Evolutionary conservation across 1,140 invertebrate species (phyloP).

Genomic region (Musca vetustissima): DNA sequence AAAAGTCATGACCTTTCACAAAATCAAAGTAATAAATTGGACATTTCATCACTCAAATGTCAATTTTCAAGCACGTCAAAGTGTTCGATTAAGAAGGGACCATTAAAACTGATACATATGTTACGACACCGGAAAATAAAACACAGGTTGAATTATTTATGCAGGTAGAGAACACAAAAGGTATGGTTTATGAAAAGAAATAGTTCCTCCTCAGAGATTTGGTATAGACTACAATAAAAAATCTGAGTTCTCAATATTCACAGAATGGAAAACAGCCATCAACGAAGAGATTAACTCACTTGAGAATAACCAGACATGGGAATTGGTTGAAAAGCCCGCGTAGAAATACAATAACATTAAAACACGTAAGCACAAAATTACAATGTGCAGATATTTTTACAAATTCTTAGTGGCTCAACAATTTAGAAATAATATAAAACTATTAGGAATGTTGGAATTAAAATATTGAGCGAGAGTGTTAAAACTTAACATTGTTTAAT

Average conservation of each 20-base stretch:
- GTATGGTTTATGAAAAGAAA: not conserved
- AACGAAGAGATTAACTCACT: constrained; percentile 8
- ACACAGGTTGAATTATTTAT: not conserved
- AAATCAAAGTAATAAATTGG: not conserved
- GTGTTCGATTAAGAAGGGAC: not conserved
- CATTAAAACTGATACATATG: not conserved
- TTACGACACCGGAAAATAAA: not conserved
- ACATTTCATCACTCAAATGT: not conserved
- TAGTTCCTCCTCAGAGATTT: not conserved
- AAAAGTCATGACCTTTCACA: no score
- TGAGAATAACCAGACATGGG: constrained; percentile 27
- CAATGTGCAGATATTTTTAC: constrained; percentile 42
- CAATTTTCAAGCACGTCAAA: not conserved
- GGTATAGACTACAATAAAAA: not conserved
- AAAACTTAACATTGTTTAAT: no score
- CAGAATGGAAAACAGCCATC: constrained; percentile 4
- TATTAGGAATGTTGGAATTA: constrained; percentile 1
- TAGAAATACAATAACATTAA: constrained; percentile 27
- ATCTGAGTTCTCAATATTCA: not conserved
- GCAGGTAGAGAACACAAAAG: not conserved
- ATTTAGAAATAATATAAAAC: constrained; percentile 1
- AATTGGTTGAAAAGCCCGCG: constrained; percentile 22
- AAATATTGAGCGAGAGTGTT: no score
- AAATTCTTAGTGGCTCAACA: constrained; percentile 29
- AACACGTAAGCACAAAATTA: constrained; percentile 28